Base-by-base conservation (phyloP, 2,113 vertebrate species). In the Tapirus terrestris region DNA sequence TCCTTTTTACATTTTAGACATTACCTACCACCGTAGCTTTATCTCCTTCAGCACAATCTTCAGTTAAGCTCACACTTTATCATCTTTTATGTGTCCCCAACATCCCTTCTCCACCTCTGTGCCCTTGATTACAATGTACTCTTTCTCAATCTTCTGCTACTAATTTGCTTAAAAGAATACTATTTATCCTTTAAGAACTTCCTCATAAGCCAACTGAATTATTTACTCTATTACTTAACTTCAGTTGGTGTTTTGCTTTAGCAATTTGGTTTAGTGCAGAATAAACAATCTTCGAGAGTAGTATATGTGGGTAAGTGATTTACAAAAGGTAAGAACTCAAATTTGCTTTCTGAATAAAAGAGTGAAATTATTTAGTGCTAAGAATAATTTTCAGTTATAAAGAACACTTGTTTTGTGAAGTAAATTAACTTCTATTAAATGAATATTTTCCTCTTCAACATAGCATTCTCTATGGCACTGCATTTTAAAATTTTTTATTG, bases 41-140 rank as follows among this genome's bases (percentile, higher is more conserved):
- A 77, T 27, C 2, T 31, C 25, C 18, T 88, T n/a, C 31, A 70
- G 23, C 21, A 33, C 36, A 77, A 8, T 1, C 5, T 65, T 33
- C 36, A 80, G 11, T 29, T 36, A 17, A 16, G 6, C 39, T 94
- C 39, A 16, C 12, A 21, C 0, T 53, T 51, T 45, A 16, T 1
- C 13, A 36, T 31, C 3, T 65, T 65, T 81, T 48, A 17, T 18
- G 6, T 18, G 29, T 23, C 27, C 5, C 8, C 2, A 0, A 33
- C 12, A 33, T 7, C 27, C 65, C 4, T 48, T 39, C 25, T 17
- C 6, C 0, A 21, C 2, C 2, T 25, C 21, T 31, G 5, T 20
- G 13, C 1, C 7, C 58, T 87, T 58, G 17, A 39, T 58, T 81
- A 27, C 0, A 67, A 21, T 29, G 12, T 4, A 29, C 2, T 72